A percentile compares a stretch with the other conserved stretches of the same genome.
phyloP scores from a whole-genome alignment of 2,113 vertebrate species.

The Gnathonemus echidnorhynchus region DNA sequence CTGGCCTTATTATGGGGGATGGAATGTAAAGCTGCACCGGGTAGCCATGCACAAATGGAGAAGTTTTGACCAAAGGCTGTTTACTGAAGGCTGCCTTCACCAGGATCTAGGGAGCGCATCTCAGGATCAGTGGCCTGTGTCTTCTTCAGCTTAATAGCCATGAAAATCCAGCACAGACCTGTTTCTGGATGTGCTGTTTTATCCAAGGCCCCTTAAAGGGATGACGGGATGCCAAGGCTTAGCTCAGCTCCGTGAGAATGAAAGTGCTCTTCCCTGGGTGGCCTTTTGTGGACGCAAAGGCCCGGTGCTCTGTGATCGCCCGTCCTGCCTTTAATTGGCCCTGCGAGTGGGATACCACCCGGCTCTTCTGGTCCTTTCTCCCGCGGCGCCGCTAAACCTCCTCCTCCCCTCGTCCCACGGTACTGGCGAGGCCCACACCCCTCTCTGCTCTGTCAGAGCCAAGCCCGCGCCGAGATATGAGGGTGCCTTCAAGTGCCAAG shows the following conservation, averaged over 20 bases:
- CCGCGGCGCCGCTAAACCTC: not conserved
- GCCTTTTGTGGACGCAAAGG: not conserved
- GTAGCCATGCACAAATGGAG: not conserved
- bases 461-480: not conserved
- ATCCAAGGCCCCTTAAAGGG: not conserved
- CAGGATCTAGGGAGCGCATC: not conserved
- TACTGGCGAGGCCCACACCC: not conserved
- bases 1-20: not conserved
- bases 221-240: not conserved
- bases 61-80: not conserved
- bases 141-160: not conserved
- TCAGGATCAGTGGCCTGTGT: not conserved
- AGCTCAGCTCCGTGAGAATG: not conserved
- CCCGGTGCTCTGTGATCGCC: not conserved
- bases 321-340: conserved; percentile 6
- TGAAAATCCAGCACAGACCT: not conserved
- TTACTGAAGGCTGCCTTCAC: not conserved
- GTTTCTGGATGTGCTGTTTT: not conserved
- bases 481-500: not conserved
- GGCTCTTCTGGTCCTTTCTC: not conserved
- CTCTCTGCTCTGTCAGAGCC: conserved; percentile 10
- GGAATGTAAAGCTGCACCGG: not conserved
- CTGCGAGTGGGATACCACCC: not conserved
- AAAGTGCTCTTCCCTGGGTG: not conserved
- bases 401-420: not conserved